Evolutionary conservation across 2,797 vertebrate genomes (phyloP).

Genomic region (Gephyroberyx darwinii): DNA sequence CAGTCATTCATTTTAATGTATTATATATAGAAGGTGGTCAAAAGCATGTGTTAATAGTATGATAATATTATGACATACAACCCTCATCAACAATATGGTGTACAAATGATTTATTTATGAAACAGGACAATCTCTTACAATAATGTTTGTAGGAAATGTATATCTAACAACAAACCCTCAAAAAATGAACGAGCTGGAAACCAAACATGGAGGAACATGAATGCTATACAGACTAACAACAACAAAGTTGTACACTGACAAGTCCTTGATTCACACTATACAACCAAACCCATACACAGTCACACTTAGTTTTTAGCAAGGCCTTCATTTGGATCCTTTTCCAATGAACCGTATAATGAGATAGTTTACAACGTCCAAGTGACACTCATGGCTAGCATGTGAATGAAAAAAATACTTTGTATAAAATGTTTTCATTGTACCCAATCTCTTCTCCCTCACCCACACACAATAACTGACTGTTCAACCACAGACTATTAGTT

Average conservation of each 20-base stretch:
- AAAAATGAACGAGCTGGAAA: constrained; percentile 64
- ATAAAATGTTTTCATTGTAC: constrained; percentile 39
- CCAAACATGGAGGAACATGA: constrained; percentile 55
- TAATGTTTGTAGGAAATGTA: constrained; percentile 73
- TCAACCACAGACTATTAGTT: constrained; percentile 25
- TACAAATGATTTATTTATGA: constrained; percentile 79
- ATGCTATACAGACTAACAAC: constrained; percentile 57
- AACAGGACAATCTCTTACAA: constrained; percentile 74
- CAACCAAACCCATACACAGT: constrained; percentile 51
- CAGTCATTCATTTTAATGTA: too few species aligned
- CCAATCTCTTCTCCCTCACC: constrained; percentile 27
- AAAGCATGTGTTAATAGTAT: too few species aligned
- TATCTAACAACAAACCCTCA: constrained; percentile 72
- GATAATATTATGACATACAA: not conserved
- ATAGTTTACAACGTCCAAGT: constrained; percentile 45
- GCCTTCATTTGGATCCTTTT: constrained; percentile 55
- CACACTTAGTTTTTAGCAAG: constrained; percentile 38
- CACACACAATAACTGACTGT: constrained; percentile 9
- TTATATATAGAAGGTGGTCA: too few species aligned
- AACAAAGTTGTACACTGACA: constrained; percentile 46
- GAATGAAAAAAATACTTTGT: constrained; percentile 35
- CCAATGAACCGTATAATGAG: constrained; percentile 34
- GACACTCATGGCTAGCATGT: constrained; percentile 42
- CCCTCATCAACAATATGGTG: constrained; percentile 38
- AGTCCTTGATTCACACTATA: constrained; percentile 47